Conservation (phyloP, 2,113 vertebrate species). For the Cochlearius cochlearius region DNA sequence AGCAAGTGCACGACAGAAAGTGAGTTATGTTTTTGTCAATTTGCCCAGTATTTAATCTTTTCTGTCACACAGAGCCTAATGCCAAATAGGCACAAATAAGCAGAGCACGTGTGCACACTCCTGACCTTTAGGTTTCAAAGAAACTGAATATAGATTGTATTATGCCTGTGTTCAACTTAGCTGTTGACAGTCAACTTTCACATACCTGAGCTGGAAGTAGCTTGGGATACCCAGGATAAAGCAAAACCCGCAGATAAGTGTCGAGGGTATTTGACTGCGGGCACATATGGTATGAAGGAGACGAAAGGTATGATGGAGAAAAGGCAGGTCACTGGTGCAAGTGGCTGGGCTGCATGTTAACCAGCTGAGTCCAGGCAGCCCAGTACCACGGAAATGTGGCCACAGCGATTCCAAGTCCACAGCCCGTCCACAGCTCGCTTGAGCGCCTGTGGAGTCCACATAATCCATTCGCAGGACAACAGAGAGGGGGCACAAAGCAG, state of each 20-base stretch:
- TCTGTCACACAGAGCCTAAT: neutral
- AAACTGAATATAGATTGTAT: neutral
- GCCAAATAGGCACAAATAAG: neutral
- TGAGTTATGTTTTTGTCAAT: neutral
- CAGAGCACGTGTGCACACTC: neutral
- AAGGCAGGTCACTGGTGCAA: neutral
- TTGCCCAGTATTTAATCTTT: neutral
- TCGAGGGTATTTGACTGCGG: neutral
- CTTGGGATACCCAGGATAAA: neutral
- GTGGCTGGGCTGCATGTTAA: neutral
- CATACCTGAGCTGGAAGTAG: neutral
- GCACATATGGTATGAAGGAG: neutral
- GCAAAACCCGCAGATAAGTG: neutral
- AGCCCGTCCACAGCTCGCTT: neutral
- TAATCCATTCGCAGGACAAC: neutral
- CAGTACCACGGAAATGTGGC: rapidly evolving
- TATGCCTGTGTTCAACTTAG: neutral
- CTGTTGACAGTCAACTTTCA: neutral
- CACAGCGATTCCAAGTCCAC: neutral
- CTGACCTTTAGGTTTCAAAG: neutral
- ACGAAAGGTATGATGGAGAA: neutral
- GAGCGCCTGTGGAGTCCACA: neutral
- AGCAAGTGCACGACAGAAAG: constrained; percentile 33
- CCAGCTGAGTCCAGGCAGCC: neutral
- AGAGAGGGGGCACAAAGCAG: neutral